Conservation (phyloP, 2,113 vertebrate species). For the Ramphastos sulfuratus region DNA sequence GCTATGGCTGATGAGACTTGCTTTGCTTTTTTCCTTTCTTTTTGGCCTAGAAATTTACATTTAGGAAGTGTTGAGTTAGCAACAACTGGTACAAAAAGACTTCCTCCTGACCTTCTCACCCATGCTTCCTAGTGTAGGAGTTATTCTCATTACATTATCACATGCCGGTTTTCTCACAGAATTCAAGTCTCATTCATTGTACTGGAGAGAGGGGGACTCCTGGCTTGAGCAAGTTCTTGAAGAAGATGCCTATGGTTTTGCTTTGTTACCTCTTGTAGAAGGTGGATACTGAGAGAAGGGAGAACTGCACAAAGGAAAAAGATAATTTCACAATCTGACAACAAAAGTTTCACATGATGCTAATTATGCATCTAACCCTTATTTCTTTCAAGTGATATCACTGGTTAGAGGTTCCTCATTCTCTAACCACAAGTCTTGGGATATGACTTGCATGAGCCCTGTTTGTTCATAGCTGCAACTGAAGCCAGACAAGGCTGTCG, state of each 20-base stretch:
- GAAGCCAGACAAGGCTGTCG: background rate
- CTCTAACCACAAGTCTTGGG: background rate
- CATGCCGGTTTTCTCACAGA: background rate
- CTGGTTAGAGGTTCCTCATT: background rate
- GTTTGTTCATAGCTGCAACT: background rate
- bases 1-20: background rate
- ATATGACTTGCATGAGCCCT: background rate
- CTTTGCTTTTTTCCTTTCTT: background rate
- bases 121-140: background rate
- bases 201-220: background rate
- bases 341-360: background rate
- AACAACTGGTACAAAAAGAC: background rate
- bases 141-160: background rate
- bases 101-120: background rate
- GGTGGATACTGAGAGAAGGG: background rate
- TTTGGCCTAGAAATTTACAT: background rate
- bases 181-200: background rate
- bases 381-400: background rate
- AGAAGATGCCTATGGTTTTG: background rate
- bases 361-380: background rate
- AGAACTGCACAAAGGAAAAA: background rate
- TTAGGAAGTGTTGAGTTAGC: background rate
- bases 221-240: background rate
- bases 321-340: background rate
- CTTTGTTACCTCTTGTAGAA: background rate